A percentile compares a stretch with the other conserved stretches of the same genome.
Evolutionary conservation across 2,888 invertebrate genomes (phyloP).

Genomic region (Automeris io): DNA sequence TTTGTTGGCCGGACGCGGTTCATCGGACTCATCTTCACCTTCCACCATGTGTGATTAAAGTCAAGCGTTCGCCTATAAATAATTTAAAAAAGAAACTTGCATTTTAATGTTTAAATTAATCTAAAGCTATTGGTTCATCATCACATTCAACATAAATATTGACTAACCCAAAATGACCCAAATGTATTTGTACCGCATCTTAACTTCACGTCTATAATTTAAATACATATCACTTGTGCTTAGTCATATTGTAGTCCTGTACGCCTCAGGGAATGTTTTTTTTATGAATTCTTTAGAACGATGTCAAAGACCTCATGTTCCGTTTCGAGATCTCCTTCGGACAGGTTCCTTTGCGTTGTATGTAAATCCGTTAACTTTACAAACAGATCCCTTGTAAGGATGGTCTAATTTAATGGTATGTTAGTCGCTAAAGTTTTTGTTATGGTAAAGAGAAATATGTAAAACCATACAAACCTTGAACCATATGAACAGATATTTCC

Average conservation of each 20-base stretch:
- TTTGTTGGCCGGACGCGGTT: too few relatives aligned
- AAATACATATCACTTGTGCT: constrained; percentile 5
- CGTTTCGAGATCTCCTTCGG: not conserved
- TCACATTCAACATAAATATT: too few relatives aligned
- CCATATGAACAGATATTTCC: too few relatives aligned
- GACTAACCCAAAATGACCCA: too few relatives aligned
- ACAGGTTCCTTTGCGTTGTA: not conserved
- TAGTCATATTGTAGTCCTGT: constrained; percentile 5
- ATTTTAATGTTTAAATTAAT: too few relatives aligned
- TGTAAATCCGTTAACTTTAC: not conserved
- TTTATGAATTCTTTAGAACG: not conserved
- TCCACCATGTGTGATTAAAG: too few relatives aligned
- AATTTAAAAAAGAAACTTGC: too few relatives aligned
- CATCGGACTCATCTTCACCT: too few relatives aligned
- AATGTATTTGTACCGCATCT: too few relatives aligned
- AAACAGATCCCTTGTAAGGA: not conserved
- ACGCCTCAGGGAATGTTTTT: not conserved
- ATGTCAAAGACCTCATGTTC: constrained; percentile 1
- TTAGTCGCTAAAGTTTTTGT: not conserved
- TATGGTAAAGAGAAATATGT: not conserved
- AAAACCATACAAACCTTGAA: not conserved
- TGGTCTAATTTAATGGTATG: not conserved
- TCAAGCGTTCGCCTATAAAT: too few relatives aligned
- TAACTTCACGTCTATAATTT: too few relatives aligned
- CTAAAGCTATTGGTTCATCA: too few relatives aligned